These are phyloP conservation scores for Zoanthus sociatus DNA, from an alignment of 92 coral and sea anemone species.

Conservation along the genomic window DNA sequence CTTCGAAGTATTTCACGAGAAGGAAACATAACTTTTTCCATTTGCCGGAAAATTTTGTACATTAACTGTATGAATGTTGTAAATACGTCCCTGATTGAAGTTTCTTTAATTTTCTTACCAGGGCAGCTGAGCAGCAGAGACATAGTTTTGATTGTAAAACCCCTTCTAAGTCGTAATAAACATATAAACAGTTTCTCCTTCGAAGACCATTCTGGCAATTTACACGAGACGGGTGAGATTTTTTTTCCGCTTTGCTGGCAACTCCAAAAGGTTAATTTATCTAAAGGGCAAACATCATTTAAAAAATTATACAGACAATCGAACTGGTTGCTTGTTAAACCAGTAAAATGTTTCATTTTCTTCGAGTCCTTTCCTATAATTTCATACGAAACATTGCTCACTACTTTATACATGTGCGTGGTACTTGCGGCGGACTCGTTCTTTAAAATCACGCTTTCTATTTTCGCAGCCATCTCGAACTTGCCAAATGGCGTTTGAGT, in stretches of 20 bases:
- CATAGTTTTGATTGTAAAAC: slow-evolving; percentile 60
- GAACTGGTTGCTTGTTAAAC: no score
- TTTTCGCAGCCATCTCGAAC: slow-evolving; percentile 32
- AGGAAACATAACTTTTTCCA: slow-evolving; percentile 58
- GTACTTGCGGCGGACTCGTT: slow-evolving; percentile 29
- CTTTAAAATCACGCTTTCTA: slow-evolving; percentile 36
- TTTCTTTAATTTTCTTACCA: slow-evolving; percentile 49
- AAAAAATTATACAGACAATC: no score
- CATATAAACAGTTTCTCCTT: slow-evolving; percentile 55
- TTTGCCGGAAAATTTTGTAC: slow-evolving; percentile 37
- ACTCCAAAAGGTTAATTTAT: slow-evolving; percentile 36
- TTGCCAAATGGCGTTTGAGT: slow-evolving; percentile 46
- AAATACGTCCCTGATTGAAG: slow-evolving; percentile 46
- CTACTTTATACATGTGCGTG: slow-evolving; percentile 7
- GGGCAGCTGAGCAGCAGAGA: slow-evolving; percentile 60
- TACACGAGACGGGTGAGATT: no score
- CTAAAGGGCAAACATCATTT: no score
- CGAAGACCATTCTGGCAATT: no score
- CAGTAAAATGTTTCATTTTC: slow-evolving; percentile 48
- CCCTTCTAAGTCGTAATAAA: slow-evolving; percentile 55
- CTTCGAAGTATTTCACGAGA: slow-evolving; percentile 40
- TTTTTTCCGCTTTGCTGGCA: slow-evolving; percentile 4
- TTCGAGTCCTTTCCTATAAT: slow-evolving; percentile 27
- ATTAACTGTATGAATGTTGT: slow-evolving; percentile 55
- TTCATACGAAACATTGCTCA: slow-evolving; percentile 51